Conservation (phyloP, 2,113 vertebrate species). For the Morone chrysops region DNA sequence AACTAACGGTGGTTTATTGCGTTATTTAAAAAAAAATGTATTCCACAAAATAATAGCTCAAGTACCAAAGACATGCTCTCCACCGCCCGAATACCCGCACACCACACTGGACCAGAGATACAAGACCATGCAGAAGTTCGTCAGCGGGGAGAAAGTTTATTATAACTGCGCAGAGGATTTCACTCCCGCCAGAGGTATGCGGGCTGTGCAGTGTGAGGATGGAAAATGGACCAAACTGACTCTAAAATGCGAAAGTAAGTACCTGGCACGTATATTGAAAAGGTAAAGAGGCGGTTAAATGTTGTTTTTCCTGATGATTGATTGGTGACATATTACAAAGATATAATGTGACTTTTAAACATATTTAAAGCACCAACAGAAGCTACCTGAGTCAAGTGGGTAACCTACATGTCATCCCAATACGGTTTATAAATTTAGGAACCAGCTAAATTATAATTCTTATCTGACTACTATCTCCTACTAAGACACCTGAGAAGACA, state of each 20-base stretch:
- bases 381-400: too few relatives aligned
- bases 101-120: background rate
- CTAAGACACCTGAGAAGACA: too few relatives aligned
- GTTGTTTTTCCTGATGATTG: background rate
- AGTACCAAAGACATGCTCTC: constrained; percentile 4
- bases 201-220: background rate
- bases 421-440: too few relatives aligned
- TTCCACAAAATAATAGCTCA: constrained; percentile 19
- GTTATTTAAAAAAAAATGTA: too few relatives aligned
- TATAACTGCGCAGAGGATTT: constrained; percentile 58
- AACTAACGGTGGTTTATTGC: background rate
- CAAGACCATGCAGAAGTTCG: background rate
- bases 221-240: constrained; percentile 69
- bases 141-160: constrained; percentile 22
- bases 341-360: too few relatives aligned
- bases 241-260: constrained; percentile 74
- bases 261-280: rapidly evolving
- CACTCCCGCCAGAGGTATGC: background rate
- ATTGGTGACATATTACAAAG: background rate
- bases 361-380: too few relatives aligned
- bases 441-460: too few relatives aligned
- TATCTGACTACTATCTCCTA: too few relatives aligned
- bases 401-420: too few relatives aligned
- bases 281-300: background rate
- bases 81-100: constrained; percentile 27